Evolutionary conservation across 2,113 vertebrate species (phyloP).

Genomic region (Otus sunia): DNA sequence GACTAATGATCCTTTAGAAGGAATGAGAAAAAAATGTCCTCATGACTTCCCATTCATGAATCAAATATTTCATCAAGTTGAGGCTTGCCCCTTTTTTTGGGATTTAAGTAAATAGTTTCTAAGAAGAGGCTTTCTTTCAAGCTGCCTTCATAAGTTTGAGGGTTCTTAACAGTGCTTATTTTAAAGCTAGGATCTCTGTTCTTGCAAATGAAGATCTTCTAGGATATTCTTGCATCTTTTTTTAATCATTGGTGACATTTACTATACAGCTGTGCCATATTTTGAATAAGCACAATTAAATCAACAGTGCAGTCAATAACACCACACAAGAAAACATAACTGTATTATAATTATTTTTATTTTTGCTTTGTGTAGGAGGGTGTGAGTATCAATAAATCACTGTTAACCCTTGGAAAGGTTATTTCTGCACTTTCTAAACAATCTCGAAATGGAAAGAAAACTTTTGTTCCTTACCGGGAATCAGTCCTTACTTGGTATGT

Average conservation of each 20-base stretch:
- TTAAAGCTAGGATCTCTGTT: background rate
- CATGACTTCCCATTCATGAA: background rate
- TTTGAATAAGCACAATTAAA: background rate
- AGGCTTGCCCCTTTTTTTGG: background rate
- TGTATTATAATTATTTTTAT: background rate
- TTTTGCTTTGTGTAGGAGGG: conserved; percentile 82
- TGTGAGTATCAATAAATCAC: conserved; percentile 94
- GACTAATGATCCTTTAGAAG: background rate
- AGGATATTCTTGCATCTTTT: background rate
- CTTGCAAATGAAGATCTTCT: background rate
- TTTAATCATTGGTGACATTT: background rate
- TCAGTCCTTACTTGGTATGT: conserved; percentile 95
- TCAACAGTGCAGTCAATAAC: background rate
- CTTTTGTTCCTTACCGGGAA: conserved; percentile 92
- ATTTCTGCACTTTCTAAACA: conserved; percentile 93
- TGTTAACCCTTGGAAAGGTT: conserved; percentile 93
- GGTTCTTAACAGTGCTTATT: background rate
- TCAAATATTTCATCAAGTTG: rapidly evolving
- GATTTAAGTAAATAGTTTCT: background rate
- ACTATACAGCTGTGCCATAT: background rate
- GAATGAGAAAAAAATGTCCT: rapidly evolving
- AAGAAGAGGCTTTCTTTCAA: background rate
- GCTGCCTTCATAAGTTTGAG: background rate
- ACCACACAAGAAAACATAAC: background rate
- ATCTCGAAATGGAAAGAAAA: conserved; percentile 76